Conservation (phyloP, 2,113 vertebrate genomes). For the Bambusicola thoracicus region DNA sequence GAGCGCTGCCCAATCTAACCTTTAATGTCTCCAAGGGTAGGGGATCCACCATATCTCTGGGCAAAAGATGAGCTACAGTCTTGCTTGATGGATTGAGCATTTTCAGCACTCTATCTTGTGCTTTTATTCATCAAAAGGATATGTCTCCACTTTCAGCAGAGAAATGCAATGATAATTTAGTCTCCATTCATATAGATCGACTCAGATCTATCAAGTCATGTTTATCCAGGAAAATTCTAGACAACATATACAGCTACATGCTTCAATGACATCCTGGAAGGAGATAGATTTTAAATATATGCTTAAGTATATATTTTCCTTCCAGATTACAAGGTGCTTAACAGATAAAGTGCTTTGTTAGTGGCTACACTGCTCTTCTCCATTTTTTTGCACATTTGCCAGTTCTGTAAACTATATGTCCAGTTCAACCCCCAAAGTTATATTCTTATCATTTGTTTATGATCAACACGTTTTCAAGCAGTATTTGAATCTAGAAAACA, state of each 20-base stretch:
- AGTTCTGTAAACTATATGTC: neutral
- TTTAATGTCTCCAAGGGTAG: too few relatives aligned
- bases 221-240: neutral
- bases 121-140: neutral
- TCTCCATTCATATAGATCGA: neutral
- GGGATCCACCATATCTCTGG: too few relatives aligned
- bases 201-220: neutral
- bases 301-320: neutral
- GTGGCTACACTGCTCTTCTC: neutral
- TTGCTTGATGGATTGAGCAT: neutral
- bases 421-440: neutral
- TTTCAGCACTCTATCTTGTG: neutral
- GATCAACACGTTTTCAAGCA: neutral
- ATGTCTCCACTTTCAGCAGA: neutral
- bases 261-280: neutral
- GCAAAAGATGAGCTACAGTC: neutral
- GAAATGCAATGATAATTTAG: neutral
- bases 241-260: neutral
- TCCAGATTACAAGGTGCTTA: slow-evolving; percentile 34
- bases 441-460: neutral
- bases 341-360: slow-evolving; percentile 44
- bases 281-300: neutral
- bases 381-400: neutral
- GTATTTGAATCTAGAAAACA: neutral
- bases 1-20: too few relatives aligned